Percentiles rank a stretch among this genome's conserved stretches.
Conservation (phyloP, 2,113 vertebrate genomes). For the Lynx canadensis region DNA sequence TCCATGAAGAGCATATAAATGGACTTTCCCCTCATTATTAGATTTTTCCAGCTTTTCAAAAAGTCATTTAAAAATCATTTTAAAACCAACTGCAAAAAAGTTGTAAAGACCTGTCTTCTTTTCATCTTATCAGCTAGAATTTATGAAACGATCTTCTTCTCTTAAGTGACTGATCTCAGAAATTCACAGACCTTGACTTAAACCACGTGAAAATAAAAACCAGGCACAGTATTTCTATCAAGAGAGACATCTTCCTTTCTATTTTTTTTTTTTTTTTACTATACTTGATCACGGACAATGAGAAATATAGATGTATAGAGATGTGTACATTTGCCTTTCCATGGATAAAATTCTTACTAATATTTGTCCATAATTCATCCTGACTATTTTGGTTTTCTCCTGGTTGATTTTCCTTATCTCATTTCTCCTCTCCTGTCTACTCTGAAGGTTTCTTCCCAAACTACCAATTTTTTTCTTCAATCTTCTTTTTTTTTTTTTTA, state of each 20-base stretch:
- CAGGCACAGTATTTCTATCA: constrained; percentile 51
- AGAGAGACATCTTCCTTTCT: constrained; percentile 52
- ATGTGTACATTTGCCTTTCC: not conserved
- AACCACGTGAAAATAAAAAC: constrained; percentile 20
- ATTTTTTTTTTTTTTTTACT: not conserved
- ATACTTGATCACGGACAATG: not conserved
- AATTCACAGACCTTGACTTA: constrained; percentile 30
- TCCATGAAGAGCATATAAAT: not conserved
- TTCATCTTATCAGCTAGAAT: constrained; percentile 36
- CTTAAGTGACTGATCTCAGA: constrained; percentile 45
- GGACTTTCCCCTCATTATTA: not conserved
- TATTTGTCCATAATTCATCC: constrained; percentile 44
- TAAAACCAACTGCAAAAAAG: not conserved
- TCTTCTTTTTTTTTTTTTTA: not conserved
- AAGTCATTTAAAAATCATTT: constrained; percentile 30
- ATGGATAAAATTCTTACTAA: not conserved
- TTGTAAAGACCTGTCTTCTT: constrained; percentile 40
- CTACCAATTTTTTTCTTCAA: not conserved
- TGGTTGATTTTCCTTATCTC: not conserved
- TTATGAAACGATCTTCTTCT: not conserved
- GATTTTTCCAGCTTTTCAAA: constrained; percentile 33
- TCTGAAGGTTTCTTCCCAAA: constrained; percentile 12
- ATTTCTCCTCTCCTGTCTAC: constrained; percentile 8
- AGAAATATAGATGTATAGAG: not conserved
- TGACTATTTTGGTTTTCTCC: constrained; percentile 57